Conservation (phyloP, 2,113 vertebrate species). For the Brienomyrus brachyistius region DNA sequence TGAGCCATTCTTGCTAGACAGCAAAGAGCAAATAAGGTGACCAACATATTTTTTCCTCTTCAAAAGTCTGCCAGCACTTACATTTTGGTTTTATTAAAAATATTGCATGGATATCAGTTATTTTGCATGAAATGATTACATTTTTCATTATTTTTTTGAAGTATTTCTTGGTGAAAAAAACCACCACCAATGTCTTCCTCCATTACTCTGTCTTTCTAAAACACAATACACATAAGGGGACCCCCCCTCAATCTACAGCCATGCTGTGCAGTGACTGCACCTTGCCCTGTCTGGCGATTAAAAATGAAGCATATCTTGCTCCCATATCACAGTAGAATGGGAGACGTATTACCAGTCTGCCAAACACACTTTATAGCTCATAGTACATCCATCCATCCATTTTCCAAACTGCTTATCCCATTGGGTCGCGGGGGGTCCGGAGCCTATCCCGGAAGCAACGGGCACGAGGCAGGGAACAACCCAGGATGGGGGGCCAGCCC, state of each 20-base stretch:
- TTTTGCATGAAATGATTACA: not conserved
- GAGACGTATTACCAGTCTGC: not conserved
- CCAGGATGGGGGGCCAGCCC: no score
- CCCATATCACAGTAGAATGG: not conserved
- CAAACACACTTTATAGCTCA: not conserved
- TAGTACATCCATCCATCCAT: no score
- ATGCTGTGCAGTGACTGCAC: not conserved
- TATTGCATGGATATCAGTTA: not conserved
- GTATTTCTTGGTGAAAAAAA: not conserved
- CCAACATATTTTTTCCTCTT: not conserved
- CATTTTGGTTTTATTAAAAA: not conserved
- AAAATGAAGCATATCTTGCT: not conserved
- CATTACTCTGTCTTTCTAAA: not conserved
- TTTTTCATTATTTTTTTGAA: not conserved
- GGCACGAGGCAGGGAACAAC: no score
- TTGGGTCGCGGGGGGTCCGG: no score
- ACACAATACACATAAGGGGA: not conserved
- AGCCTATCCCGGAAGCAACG: no score
- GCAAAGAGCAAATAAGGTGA: not conserved
- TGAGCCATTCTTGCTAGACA: not conserved
- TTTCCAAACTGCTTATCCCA: no score
- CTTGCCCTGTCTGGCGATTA: not conserved
- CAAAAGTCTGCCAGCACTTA: not conserved
- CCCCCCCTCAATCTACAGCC: not conserved
- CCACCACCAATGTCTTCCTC: not conserved